Evolutionary conservation across 1,140 invertebrate species (phyloP).

Genomic region (Tetranychus cinnabarinus): DNA sequence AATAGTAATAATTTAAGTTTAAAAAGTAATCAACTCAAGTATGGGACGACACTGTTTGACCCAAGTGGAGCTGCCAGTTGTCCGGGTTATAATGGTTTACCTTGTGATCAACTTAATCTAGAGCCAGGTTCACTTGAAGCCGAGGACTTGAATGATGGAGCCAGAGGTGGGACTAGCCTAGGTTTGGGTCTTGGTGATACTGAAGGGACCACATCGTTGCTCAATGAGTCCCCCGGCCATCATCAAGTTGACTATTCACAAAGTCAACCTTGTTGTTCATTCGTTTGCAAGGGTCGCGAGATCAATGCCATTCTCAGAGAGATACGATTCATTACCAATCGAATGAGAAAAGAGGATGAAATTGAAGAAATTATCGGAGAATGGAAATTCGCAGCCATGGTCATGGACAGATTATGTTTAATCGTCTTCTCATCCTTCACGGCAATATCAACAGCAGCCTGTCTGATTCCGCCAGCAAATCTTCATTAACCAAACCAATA

Average conservation of each 20-base stretch:
- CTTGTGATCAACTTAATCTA: too few relatives aligned
- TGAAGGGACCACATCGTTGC: background rate
- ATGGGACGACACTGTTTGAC: too few relatives aligned
- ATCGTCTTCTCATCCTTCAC: conserved; percentile 96
- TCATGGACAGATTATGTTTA: conserved; percentile 95
- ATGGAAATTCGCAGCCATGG: conserved; percentile 99
- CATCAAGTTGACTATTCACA: background rate
- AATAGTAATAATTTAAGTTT: too few relatives aligned
- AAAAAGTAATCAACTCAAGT: too few relatives aligned
- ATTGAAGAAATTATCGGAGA: conserved; percentile 69
- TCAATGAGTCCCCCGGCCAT: background rate
- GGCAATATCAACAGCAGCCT: conserved; percentile 83
- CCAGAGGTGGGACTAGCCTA: background rate
- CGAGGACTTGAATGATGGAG: too few relatives aligned
- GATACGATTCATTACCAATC: conserved; percentile 69
- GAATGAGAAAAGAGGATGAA: conserved; percentile 69
- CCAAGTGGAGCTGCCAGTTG: too few relatives aligned
- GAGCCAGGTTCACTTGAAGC: too few relatives aligned
- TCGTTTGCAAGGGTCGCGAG: conserved; percentile 20
- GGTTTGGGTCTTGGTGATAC: background rate
- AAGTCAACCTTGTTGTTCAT: background rate
- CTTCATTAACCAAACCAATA: conserved; percentile 41
- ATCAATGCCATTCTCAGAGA: conserved; percentile 82
- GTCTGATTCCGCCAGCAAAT: conserved; percentile 83
- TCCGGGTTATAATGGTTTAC: too few relatives aligned